A percentile compares a stretch with the other conserved stretches of the same genome.
Evolutionary conservation across 2,888 invertebrate species (phyloP).

Genomic region (Argyra leucocephala): DNA sequence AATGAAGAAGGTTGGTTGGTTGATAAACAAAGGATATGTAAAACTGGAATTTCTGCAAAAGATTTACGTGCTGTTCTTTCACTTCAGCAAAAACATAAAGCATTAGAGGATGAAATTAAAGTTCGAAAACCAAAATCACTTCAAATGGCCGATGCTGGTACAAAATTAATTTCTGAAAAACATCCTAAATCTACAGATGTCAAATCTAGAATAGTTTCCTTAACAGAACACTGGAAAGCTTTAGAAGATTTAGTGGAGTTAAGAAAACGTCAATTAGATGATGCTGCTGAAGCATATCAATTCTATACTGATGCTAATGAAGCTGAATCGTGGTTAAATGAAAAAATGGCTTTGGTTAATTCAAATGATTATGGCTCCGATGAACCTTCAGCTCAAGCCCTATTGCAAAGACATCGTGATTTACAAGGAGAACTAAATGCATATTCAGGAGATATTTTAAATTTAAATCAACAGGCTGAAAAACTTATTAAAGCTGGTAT

Average conservation of each 20-base stretch:
- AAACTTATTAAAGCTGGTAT: conserved; percentile 68
- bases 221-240: conserved; percentile 80
- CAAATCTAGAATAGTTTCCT: conserved; percentile 64
- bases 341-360: conserved; percentile 83
- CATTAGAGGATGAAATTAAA: conserved; percentile 78
- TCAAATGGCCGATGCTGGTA: conserved; percentile 61
- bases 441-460: conserved; percentile 75
- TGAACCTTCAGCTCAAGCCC: conserved; percentile 81
- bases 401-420: conserved; percentile 76
- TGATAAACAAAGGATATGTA: conserved; percentile 88
- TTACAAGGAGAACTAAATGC: conserved; percentile 82
- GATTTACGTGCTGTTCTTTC: conserved; percentile 84
- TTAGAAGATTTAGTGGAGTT: conserved; percentile 71
- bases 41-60: conserved; percentile 85
- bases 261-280: conserved; percentile 66
- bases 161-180: conserved; percentile 60
- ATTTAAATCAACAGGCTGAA: conserved; percentile 70
- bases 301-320: conserved; percentile 97
- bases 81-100: conserved; percentile 86
- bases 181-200: conserved; percentile 78
- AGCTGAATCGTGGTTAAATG: conserved; percentile 94
- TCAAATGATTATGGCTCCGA: conserved; percentile 87
- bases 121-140: conserved; percentile 55
- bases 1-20: conserved; percentile 96
- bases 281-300: conserved; percentile 88